A percentile compares a stretch with the other conserved stretches of the same genome.
phyloP scores from a whole-genome alignment of 2,888 invertebrate genomes.

The Piscicola geometra region DNA sequence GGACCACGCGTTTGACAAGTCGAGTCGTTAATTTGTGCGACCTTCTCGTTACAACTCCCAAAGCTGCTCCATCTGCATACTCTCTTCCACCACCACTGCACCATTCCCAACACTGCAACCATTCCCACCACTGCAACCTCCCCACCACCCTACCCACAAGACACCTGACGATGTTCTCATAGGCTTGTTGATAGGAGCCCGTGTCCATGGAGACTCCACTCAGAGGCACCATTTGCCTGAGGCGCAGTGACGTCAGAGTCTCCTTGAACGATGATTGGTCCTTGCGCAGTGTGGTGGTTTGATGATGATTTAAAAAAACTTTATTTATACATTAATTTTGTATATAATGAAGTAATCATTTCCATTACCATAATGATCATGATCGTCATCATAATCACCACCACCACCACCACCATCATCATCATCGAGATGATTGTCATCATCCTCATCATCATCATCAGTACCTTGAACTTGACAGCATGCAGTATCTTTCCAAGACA shows the following conservation, averaged over 20 bases:
- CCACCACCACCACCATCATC: too few species aligned
- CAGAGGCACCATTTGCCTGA: conserved; percentile 60
- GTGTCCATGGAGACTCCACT: conserved; percentile 69
- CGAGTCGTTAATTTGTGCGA: too few species aligned
- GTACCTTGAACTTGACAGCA: conserved; percentile 51
- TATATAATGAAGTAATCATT: too few species aligned
- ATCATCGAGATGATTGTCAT: too few species aligned
- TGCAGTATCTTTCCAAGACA: conserved; percentile 70
- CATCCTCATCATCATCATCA: background rate
- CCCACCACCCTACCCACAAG: background rate
- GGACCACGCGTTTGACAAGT: too few species aligned
- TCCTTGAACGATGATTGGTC: conserved; percentile 37
- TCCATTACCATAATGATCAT: too few species aligned
- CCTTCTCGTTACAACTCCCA: background rate
- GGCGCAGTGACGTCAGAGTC: conserved; percentile 50
- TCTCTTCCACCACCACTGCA: background rate
- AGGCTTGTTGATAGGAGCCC: conserved; percentile 73
- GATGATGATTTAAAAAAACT: too few species aligned
- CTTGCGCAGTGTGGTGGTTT: too few species aligned
- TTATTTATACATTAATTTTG: too few species aligned
- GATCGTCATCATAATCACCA: too few species aligned
- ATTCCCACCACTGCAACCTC: background rate
- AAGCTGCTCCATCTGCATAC: background rate
- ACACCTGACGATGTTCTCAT: conserved; percentile 63
- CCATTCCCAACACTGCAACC: background rate